Evolutionary conservation across 2,888 invertebrate genomes (phyloP), one percentile per base, ranked within the genome.

Genomic region (Thera britannica): DNA sequence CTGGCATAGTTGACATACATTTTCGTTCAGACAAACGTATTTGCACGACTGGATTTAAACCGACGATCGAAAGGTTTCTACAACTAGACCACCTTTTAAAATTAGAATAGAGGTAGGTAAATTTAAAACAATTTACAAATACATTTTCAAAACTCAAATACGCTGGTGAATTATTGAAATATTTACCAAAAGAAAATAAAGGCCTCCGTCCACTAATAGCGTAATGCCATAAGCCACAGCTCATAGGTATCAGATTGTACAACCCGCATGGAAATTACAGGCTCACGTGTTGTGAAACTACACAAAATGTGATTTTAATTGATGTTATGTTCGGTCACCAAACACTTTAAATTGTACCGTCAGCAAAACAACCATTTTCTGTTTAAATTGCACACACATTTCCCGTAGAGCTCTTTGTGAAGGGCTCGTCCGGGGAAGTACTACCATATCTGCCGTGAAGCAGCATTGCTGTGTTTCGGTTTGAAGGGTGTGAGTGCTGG

Each of bases 221-320:
- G 49, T 71, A 73, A 73, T 66, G 49, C 62, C 52, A 62, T 70
- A 67, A 61, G 64, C 64, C 58, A 58, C 57, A 61, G 58, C 65
- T 65, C 70, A 74, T 76, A 76, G 78, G 80, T 76, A 84, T 83
- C 81, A 83, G 85, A 83, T 84, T 75, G 76, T 79, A 77, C 72
- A 57, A 69, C 73, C 71, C 65, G 75, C 75, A 75, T 80, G 80
- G 80, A 87, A 90, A 90, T 86, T 84, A 84, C 79, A 77, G 79
- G 77, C 82, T 91, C 81, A 87, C 91, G 92, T 90, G 90, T 83
- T 83, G 74, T 68, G 73, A 72, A 82, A 79, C 81, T 81, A 80
- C 80, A 79, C 79, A 77, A 92, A 93, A 93, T 93, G 89, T 78
- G 92, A 90, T 90, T 93, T 92, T 93, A 93, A 93, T 93, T 90